Base-by-base conservation (phyloP, 2,113 vertebrate genomes). In the Cathartes aura region DNA sequence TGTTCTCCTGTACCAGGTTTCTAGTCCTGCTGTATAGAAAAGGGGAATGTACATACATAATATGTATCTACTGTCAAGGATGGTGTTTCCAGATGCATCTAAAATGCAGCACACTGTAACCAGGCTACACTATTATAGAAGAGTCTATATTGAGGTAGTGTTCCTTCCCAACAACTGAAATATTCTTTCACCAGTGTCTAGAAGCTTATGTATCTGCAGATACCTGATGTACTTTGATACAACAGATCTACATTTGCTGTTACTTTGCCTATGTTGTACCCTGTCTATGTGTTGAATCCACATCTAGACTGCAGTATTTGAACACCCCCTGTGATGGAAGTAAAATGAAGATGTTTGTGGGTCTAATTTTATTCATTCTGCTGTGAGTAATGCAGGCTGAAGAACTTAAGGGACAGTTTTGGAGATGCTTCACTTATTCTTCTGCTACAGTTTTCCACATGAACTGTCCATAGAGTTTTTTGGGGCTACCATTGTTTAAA, bases 61-160 rank as follows among this genome's bases (percentile, higher is more conserved):
- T 5, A 16, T 9, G 2, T 1, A 4, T 0, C 8, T 45, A 0
- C 22, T 78, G 30, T 15, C 7, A 32, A 42, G 15, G 11, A 6
- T 3, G 19, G 15, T 38, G 32, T 50, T 87, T 45, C 20, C 8
- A 21, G 19, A 15, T 67, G 13, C 23, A 15, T 15, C 68, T 71
- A 4, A 50, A 62, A 8, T 27, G 8, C 66, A 90, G n/a, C 20
- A 18, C 24, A 6, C 15, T 16, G 2, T 11, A 16, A 22, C 18
- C 4, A 45, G 10, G 7, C 45, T 45, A 4, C 19, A 1, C 23
- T 43, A 3, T 12, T 29, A 16, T 1, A 11, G 7, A 38, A 18
- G 11, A 72, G 17, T 12, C 6, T 43, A 4, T 30, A 23, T 0
- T 15, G 47, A 36, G 21, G n/a, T 42, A 20, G 12, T 7, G 6